phyloP scores from a whole-genome alignment of 2,797 vertebrate genomes.

The Amazonetta brasiliensis region DNA sequence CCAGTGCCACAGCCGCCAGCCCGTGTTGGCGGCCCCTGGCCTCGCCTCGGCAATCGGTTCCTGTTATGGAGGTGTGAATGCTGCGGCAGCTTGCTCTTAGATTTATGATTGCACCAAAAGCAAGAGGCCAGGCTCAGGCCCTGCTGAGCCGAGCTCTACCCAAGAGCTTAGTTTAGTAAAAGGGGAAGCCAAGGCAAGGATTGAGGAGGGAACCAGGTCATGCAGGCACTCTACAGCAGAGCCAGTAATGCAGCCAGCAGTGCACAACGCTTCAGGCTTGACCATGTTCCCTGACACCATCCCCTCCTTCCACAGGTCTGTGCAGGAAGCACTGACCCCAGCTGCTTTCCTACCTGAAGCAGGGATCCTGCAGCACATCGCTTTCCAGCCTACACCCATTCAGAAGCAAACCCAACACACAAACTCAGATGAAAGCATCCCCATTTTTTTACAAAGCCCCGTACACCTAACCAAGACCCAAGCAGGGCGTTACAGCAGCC shows the following conservation, averaged over 20 bases:
- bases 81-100: neutral
- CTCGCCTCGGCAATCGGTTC: neutral
- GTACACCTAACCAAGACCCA: neutral
- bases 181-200: neutral
- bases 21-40: too few species aligned
- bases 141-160: neutral
- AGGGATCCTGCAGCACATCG: neutral
- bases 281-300: neutral
- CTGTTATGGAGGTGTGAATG: neutral
- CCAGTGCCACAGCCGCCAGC: too few species aligned
- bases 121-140: neutral
- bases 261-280: neutral
- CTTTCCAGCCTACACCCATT: neutral
- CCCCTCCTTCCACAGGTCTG: neutral
- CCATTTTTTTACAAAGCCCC: neutral
- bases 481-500: neutral
- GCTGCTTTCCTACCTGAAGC: neutral
- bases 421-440: neutral
- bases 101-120: neutral
- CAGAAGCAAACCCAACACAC: neutral
- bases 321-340: neutral
- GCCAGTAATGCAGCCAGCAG: neutral
- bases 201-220: neutral
- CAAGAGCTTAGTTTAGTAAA: neutral
- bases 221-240: neutral